Percentiles rank a stretch among this genome's conserved stretches.
phyloP scores from a whole-genome alignment of 2,113 vertebrate genomes.

The Myiozetetes cayanensis region DNA sequence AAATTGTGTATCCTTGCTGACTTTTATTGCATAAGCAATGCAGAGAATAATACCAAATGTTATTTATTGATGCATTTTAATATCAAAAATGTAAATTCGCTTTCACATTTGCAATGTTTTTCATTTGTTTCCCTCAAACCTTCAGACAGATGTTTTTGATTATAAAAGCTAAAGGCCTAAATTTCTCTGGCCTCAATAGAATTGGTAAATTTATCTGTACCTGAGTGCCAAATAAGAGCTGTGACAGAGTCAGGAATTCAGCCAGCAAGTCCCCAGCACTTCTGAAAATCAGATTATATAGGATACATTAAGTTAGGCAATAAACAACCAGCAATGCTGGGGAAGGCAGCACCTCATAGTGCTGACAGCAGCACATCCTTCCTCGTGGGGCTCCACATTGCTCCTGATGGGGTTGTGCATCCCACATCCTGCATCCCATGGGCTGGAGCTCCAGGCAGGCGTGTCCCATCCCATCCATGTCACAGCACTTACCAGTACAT shows the following conservation, averaged over 20 bases:
- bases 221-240: background rate
- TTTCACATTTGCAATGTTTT: background rate
- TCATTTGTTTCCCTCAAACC: background rate
- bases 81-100: background rate
- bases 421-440: background rate
- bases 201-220: background rate
- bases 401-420: background rate
- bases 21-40: background rate
- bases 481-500: rapidly evolving
- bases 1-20: background rate
- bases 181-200: background rate
- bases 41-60: background rate
- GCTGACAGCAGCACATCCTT: background rate
- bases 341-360: rapidly evolving
- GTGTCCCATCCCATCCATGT: rapidly evolving
- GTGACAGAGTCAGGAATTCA: background rate
- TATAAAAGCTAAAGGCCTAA: background rate
- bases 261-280: background rate
- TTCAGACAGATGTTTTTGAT: background rate
- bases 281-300: background rate
- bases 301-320: rapidly evolving
- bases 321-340: rapidly evolving
- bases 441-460: background rate
- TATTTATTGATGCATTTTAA: background rate
- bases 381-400: background rate